Evolutionary conservation across 2,797 vertebrate genomes (phyloP), one percentile per base, ranked within the genome.

Genomic region (Phyllotis vaccarum): DNA sequence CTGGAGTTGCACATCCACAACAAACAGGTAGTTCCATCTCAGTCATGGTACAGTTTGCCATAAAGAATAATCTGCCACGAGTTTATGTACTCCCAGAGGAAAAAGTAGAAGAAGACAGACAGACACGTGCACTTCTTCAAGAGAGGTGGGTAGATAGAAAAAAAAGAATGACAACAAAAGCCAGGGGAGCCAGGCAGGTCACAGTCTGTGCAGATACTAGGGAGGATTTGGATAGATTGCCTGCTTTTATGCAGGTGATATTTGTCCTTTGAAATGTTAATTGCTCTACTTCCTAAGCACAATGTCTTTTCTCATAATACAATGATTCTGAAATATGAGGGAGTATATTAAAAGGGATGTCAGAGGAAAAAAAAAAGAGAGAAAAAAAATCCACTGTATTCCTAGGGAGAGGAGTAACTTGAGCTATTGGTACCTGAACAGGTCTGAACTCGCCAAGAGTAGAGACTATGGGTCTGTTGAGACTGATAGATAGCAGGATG

Each of bases 231-330:
- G 2, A 31, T 0, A 19, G 64, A 9, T 40, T 6, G 17, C 37
- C n/a, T 40, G 43, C 78, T 56, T 22, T 95, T 93, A 58, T 40
- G 66, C 3, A 68, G 54, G 56, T 95, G 60, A 54, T 56, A 34
- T 24, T 68, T 89, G 40, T 72, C 34, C 64, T 93, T 75, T 96
- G 89, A 96, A 93, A 95, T 93, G 75, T 91, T 96, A 97, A 97
- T 78, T 90, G 76, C 31, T 93, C 60, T 89, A 74, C 52, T 95
- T 95, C 89, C 62, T 24, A 91, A 92, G 17, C 86, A 66, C 34
- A 82, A 88, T 5, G 24, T 72, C 7, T 86, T 83, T 78, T 89
- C 92, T 49, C 64, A 40, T 27, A 81, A 72, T 89, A 80, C 80
- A 95, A 80, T 72, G 64, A 90, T 75, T 75, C 52, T 91, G 89